Base-by-base conservation (phyloP, 2,888 invertebrate genomes). In the Encarsia formosa region DNA sequence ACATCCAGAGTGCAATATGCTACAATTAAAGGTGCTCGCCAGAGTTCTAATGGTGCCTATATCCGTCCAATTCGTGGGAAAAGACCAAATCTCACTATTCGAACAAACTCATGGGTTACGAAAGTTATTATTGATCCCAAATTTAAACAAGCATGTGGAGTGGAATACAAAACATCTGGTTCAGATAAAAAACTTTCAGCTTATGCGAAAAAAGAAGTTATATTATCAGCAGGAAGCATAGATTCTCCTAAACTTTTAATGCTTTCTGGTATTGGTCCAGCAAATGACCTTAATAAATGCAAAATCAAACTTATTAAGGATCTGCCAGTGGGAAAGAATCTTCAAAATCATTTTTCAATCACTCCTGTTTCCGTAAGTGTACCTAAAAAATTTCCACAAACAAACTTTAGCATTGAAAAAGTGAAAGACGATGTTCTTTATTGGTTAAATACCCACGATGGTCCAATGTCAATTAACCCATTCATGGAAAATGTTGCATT, bases 21-120 rank as follows among this genome's bases (percentile, higher is more conserved):
- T 0, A 76, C 81, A 1, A 75, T 76, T 47, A 71, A 82, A 62
- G 85, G 86, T 4, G 73, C 74, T 59, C 76, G 86, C 58, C 71
- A 77, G 39, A 86, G 85, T 20, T 76, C 78, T 0, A 86, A 86
- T 63, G 70, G 68, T 3, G 86, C 85, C 2, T 86, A 79, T 59
- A 81, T 86, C n/a, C 74, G 81, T 59, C 84, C 85, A 0, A 80
- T 86, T 48, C 75, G 85, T 35, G 61, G 76, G 15, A 77, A 74
- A 52, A 63, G 80, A 19, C 60, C 61, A 24, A 75, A 75, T 53
- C 55, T 73, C 13, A 59, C 58, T 18, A 53, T 74, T n/a, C 59
- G 65, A 55, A 80, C 80, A 58, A 72, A 79, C 52, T 75, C 79
- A 5, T 58, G 71, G 24, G 82, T 77, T 13, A 71, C 73, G 34